Conservation (phyloP, 2,113 vertebrate genomes). For the Gulo gulo region DNA sequence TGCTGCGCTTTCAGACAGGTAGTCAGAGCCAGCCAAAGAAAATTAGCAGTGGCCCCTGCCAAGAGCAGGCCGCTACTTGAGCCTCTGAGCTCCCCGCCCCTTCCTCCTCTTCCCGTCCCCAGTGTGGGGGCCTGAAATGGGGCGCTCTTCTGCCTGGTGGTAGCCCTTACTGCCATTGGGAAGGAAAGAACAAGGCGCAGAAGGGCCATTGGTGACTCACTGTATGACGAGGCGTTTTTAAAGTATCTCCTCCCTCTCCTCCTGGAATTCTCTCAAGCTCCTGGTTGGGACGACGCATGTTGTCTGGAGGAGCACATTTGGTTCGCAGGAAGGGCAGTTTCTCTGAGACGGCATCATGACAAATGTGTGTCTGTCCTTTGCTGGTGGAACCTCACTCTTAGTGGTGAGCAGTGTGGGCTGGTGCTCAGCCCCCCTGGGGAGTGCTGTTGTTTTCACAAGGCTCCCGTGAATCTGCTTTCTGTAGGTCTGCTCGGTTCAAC, state of each 20-base stretch:
- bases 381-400: rapidly evolving
- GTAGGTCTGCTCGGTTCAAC: background rate
- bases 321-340: background rate
- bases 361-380: background rate
- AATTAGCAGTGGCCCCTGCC: constrained; percentile 80
- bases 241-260: background rate
- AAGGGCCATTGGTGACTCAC: background rate
- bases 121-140: constrained; percentile 27
- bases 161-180: background rate
- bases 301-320: background rate
- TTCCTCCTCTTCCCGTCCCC: constrained; percentile 25
- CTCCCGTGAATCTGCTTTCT: background rate
- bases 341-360: background rate
- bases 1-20: constrained; percentile 84
- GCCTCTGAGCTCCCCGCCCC: background rate
- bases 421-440: background rate
- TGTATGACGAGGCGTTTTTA: background rate
- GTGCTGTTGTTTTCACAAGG: background rate
- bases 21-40: constrained; percentile 83
- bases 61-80: constrained; percentile 80
- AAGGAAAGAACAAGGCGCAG: background rate
- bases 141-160: background rate
- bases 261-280: background rate
- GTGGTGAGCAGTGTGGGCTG: too few species aligned
- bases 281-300: background rate